Evolutionary conservation across 2,888 invertebrate species (phyloP).

Genomic region (Dugesia japonica): DNA sequence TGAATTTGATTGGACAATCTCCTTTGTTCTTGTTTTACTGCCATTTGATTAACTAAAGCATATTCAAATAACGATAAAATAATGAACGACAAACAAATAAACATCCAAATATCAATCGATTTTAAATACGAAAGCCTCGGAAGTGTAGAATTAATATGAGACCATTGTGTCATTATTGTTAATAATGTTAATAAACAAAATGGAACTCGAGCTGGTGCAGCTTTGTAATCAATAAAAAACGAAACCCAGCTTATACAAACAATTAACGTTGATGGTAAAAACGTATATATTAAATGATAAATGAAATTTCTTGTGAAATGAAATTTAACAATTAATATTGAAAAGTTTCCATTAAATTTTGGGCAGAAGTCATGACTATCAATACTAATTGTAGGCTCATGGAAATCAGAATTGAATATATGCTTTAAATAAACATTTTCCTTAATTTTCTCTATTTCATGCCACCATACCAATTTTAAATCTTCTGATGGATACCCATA

Average conservation of each 20-base stretch:
- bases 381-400: neutral
- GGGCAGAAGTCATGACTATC: conserved; percentile 29
- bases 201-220: conserved; percentile 34
- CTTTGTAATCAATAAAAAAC: conserved; percentile 34
- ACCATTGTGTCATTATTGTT: conserved; percentile 33
- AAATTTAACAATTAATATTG: conserved; percentile 33
- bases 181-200: conserved; percentile 34
- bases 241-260: conserved; percentile 34
- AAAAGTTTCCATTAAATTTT: conserved; percentile 33
- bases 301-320: conserved; percentile 32
- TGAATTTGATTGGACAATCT: neutral
- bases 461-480: conserved; percentile 33
- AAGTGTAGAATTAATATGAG: conserved; percentile 31
- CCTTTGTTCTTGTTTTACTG: conserved; percentile 20
- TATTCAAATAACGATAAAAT: conserved; percentile 35
- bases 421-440: conserved; percentile 17
- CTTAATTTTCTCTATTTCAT: neutral
- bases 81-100: conserved; percentile 34
- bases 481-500: conserved; percentile 34
- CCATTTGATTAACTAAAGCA: conserved; percentile 33
- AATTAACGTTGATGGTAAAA: conserved; percentile 34
- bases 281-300: conserved; percentile 35
- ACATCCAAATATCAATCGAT: conserved; percentile 35
- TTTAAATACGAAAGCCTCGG: conserved; percentile 35
- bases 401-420: conserved; percentile 33